These are phyloP conservation scores for Ceyx melanurus DNA, from an alignment of 2,113 vertebrate genomes.

Conservation along the genomic window DNA sequence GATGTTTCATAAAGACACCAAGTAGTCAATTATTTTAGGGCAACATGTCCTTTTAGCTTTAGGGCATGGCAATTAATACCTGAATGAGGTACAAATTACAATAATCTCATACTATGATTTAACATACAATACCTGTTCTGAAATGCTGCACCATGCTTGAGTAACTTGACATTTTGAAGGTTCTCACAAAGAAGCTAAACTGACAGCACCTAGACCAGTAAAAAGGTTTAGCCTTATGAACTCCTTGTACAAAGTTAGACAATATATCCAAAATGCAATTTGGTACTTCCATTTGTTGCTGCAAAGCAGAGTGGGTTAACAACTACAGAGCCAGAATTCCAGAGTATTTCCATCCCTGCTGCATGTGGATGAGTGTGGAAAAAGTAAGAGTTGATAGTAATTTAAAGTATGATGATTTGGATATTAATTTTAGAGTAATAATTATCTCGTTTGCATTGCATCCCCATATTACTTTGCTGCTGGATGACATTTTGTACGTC, in stretches of 20 bases:
- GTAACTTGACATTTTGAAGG: not conserved
- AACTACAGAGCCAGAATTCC: not conserved
- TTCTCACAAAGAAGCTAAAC: constrained; percentile 35
- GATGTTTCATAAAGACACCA: not conserved
- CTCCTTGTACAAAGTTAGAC: not conserved
- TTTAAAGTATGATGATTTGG: not conserved
- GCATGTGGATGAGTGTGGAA: not conserved
- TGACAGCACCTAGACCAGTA: not conserved
- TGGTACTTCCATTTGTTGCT: not conserved
- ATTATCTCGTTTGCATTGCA: not conserved
- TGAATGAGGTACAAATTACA: not conserved
- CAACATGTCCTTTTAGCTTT: not conserved
- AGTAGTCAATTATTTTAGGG: not conserved
- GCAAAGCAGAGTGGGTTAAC: not conserved
- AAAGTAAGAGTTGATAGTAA: not conserved
- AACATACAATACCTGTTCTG: not conserved
- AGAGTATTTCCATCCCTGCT: not conserved
- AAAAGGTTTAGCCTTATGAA: not conserved
- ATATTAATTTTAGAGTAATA: not conserved
- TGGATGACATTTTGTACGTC: not conserved
- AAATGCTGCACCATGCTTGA: not conserved
- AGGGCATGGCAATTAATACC: not conserved
- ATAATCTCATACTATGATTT: not conserved
- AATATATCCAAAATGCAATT: not conserved
- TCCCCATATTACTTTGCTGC: not conserved